Percentiles rank a stretch among this genome's conserved stretches.
These are phyloP conservation scores for Cyclina sinensis DNA, from an alignment of 1,140 invertebrate species.

Conservation along the genomic window DNA sequence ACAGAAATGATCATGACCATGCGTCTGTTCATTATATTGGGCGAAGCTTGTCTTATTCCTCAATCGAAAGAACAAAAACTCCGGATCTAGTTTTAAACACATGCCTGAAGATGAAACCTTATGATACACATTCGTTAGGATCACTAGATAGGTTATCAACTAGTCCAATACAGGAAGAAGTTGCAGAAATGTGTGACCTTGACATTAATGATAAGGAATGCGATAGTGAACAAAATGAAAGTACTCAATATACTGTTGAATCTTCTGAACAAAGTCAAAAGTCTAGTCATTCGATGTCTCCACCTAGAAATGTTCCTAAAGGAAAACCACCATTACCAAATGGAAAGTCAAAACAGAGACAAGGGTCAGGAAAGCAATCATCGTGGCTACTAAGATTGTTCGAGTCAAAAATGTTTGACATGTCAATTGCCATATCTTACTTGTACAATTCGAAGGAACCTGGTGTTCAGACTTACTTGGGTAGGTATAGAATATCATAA, in stretches of 20 bases:
- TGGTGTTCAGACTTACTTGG: constrained; percentile 98
- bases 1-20: background rate
- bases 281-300: constrained; percentile 40
- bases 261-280: background rate
- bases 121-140: constrained; percentile 37
- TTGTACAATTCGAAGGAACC: constrained; percentile 99
- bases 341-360: constrained; percentile 59
- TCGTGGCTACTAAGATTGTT: constrained; percentile 95
- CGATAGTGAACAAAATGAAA: background rate
- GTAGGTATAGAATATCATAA: constrained; percentile 87
- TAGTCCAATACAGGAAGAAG: constrained; percentile 61
- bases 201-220: background rate
- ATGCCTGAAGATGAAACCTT: background rate
- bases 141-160: constrained; percentile 57
- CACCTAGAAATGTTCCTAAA: background rate
- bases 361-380: constrained; percentile 84
- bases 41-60: constrained; percentile 55
- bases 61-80: constrained; percentile 48
- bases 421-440: constrained; percentile 99
- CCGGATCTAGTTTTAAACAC: background rate
- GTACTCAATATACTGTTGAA: background rate
- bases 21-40: constrained; percentile 12
- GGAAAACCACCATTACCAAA: constrained; percentile 62
- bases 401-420: constrained; percentile 98
- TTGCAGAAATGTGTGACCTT: background rate